Percentiles rank a stretch among this genome's conserved stretches.
phyloP scores from a whole-genome alignment of 2,113 vertebrate species.

The Gallinago media region DNA sequence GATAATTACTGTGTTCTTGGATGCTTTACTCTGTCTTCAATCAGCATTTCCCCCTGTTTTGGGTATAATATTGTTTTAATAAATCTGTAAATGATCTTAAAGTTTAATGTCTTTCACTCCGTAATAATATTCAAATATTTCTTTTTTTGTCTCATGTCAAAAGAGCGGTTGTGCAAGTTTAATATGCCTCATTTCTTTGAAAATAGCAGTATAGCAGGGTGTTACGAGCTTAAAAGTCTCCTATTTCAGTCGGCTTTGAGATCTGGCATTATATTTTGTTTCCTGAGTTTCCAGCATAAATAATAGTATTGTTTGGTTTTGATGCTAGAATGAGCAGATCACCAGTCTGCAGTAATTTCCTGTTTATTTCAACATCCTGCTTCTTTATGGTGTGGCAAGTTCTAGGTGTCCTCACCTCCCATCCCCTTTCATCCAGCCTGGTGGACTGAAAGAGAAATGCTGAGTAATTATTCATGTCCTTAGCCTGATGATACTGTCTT shows the following conservation, averaged over 20 bases:
- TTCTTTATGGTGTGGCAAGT: background rate
- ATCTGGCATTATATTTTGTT: background rate
- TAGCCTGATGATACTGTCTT: background rate
- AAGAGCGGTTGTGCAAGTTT: background rate
- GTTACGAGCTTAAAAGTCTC: background rate
- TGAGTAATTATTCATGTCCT: fast-evolving
- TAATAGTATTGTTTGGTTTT: background rate
- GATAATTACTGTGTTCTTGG: background rate
- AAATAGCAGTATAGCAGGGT: background rate
- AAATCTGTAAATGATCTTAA: background rate
- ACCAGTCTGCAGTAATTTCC: background rate
- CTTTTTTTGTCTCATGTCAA: background rate
- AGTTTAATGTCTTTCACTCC: background rate
- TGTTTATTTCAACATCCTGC: background rate
- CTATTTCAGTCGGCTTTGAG: background rate
- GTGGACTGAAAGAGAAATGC: background rate
- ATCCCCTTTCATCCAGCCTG: background rate
- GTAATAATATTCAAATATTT: background rate
- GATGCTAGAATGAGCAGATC: background rate
- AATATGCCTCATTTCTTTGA: background rate
- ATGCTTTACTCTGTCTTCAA: background rate
- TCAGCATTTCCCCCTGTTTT: background rate
- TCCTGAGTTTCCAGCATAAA: background rate
- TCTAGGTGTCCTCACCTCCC: background rate
- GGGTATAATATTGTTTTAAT: background rate